Percentiles rank a stretch among this genome's conserved stretches.
phyloP scores from a whole-genome alignment of 2,113 vertebrate genomes.

The Baryphthengus martii region DNA sequence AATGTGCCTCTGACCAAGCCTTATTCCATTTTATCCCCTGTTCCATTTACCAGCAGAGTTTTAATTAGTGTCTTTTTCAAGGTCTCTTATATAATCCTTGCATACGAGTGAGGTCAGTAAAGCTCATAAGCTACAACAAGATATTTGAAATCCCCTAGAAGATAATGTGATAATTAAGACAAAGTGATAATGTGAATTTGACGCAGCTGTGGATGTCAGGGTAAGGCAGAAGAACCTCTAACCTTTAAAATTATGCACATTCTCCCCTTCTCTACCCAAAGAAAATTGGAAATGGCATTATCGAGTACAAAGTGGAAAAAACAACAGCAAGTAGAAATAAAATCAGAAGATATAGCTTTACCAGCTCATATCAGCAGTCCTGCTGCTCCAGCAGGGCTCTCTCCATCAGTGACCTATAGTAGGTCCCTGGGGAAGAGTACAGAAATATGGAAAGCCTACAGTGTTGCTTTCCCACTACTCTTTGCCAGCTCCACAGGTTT shows the following conservation, averaged over 20 bases:
- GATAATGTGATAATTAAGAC: not conserved
- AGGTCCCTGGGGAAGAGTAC: not conserved
- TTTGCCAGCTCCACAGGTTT: not conserved
- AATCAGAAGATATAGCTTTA: not conserved
- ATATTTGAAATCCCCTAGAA: not conserved
- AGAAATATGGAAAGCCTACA: not conserved
- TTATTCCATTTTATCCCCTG: not conserved
- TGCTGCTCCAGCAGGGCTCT: not conserved
- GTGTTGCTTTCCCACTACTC: not conserved
- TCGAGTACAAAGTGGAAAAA: not conserved
- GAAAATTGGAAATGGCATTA: not conserved
- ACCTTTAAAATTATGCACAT: not conserved
- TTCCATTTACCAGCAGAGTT: not conserved
- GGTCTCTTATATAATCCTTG: not conserved
- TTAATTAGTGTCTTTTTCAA: constrained; percentile 3
- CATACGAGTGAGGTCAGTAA: not conserved
- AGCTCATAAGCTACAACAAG: not conserved
- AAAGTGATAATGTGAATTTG: not conserved
- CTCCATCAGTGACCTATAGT: not conserved
- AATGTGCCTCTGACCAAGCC: not conserved
- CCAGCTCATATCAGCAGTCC: not conserved
- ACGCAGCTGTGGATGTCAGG: not conserved
- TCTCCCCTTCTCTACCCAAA: not conserved
- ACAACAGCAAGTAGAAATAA: not conserved
- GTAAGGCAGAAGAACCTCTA: not conserved